Evolutionary conservation across 37 sponge, comb jelly and placozoan species (phyloP).

Genomic region (Ephydatia muelleri): DNA sequence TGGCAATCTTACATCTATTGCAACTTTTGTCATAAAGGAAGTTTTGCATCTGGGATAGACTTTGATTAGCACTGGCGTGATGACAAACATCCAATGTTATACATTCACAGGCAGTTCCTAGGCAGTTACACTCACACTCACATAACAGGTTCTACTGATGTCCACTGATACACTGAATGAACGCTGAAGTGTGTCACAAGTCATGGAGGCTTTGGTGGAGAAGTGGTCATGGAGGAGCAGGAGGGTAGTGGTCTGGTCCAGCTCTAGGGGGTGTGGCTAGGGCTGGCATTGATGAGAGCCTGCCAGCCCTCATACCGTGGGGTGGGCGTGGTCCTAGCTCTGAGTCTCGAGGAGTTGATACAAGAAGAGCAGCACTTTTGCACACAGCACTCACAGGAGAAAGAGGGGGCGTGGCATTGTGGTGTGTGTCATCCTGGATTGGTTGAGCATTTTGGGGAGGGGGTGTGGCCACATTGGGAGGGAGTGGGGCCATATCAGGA

Average conservation of each 20-base stretch:
- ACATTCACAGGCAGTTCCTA: too few relatives aligned
- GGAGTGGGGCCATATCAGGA: not conserved
- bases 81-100: too few relatives aligned
- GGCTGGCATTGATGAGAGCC: slow-evolving; percentile 3
- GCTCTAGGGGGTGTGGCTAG: slow-evolving; percentile 8
- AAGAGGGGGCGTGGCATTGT: not conserved
- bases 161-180: not conserved
- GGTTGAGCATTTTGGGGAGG: not conserved
- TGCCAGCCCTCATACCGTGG: not conserved
- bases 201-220: not conserved
- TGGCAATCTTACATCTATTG: not conserved
- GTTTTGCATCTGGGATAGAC: not conserved
- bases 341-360: not conserved
- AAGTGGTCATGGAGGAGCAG: not conserved
- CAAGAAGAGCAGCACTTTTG: not conserved
- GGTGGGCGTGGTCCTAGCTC: not conserved
- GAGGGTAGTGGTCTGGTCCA: not conserved
- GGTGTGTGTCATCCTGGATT: not conserved
- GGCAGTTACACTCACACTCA: not conserved
- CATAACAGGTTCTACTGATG: not conserved
- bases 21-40: not conserved
- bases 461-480: not conserved
- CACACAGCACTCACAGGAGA: not conserved
- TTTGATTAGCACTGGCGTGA: not conserved
- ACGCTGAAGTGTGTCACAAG: not conserved